Base-by-base conservation (phyloP, 2,113 vertebrate genomes). In the Microcebus lehilahytsara region DNA sequence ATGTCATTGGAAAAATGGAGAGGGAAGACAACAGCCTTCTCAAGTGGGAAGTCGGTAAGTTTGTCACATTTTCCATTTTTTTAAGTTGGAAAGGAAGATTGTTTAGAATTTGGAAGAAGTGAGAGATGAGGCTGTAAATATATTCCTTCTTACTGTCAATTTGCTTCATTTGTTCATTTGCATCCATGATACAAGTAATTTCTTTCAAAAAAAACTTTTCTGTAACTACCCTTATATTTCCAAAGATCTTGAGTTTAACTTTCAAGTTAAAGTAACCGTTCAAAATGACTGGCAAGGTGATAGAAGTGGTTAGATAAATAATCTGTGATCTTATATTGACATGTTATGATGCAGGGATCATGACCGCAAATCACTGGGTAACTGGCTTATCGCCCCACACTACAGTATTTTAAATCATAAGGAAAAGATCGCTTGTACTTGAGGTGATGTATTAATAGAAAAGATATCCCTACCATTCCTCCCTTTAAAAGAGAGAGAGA, bases 1-100 rank as follows among this genome's bases (percentile, higher is more conserved):
- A 99, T 88, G 99, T 99, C 98, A 99, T 99, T 72, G 99, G 99
- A 97, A 99, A 99, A 97, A 99, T 99, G 98, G 99, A 99, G 98
- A 99, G 99, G 98, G 99, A 99, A 97, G 99, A 99, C 98, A 99
- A 99, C 60, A 98, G 99, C 94, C 98, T 99, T 32, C 98, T 99
- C 49, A 99, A 99, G 78, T 99, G 99, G 99, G 99, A 99, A 97
- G 99, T 99, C 71, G 99, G 99, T 99, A 98, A 99, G 99, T 93
- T 96, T 91, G 94, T 74, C 62, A 0, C 23, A 2, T 93, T 92
- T 96, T 96, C 84, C 85, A 30, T 88, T 86, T 86, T 86, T 62
- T 67, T 88, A 66, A 89, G 11, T 58, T 86, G n/a, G 62, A 91
- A 91, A 58, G 8, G 42, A 74, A 69, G 64, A 34, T 53, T 86